Evolutionary conservation across 2,888 invertebrate species (phyloP).

Genomic region (Choristoneura rosaceana): DNA sequence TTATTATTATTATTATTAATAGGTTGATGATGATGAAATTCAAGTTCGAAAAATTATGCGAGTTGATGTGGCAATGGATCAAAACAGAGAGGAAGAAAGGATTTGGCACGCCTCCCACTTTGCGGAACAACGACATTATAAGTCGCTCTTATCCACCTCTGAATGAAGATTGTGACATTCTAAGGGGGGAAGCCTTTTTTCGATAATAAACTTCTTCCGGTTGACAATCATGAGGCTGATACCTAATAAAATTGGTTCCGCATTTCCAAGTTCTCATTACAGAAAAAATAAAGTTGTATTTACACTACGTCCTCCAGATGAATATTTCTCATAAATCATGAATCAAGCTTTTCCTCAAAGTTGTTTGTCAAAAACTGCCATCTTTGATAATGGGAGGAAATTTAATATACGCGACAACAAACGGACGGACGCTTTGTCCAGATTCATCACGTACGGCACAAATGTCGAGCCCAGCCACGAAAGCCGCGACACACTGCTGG

Average conservation of each 20-base stretch:
- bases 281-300: not conserved
- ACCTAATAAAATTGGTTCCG: not conserved
- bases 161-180: no score
- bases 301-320: not conserved
- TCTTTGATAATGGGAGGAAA: slow-evolving; percentile 27
- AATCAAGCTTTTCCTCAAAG: not conserved
- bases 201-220: no score
- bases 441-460: slow-evolving; percentile 67
- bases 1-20: no score
- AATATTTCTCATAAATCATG: not conserved
- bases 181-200: no score
- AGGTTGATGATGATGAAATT: no score
- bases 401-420: slow-evolving; percentile 47
- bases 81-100: no score
- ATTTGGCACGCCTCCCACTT: no score
- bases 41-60: no score
- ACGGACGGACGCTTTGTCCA: slow-evolving; percentile 64
- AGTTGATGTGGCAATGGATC: no score
- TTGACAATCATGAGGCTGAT: no score
- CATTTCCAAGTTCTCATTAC: not conserved
- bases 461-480: slow-evolving; percentile 57
- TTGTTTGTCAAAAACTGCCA: not conserved
- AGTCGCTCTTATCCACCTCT: no score
- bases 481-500: not conserved
- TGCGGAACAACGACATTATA: no score